Evolutionary conservation across 2,113 vertebrate species (phyloP).

Genomic region (Neomonachus schauinslandi): DNA sequence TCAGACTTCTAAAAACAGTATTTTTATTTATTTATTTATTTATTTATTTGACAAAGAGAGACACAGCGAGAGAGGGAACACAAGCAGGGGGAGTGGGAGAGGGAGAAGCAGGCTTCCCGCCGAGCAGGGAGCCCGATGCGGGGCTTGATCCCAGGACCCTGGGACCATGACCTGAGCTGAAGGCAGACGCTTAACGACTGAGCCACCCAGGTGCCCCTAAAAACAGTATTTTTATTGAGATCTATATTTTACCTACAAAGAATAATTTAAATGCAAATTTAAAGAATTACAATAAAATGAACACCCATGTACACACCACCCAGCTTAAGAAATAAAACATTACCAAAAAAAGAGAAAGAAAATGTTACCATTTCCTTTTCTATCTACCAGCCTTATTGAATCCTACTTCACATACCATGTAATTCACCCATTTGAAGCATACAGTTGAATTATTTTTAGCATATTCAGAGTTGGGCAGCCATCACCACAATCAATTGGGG

Average conservation of each 20-base stretch:
- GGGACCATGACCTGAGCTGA: no score
- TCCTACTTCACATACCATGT: neutral
- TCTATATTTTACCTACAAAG: neutral
- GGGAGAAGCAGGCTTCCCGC: no score
- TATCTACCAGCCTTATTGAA: neutral
- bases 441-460: neutral
- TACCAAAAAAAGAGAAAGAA: neutral
- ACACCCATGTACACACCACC: neutral
- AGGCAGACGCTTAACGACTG: no score
- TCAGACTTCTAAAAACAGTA: neutral
- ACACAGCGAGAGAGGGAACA: no score
- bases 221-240: neutral
- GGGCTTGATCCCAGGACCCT: no score
- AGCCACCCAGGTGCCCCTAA: neutral
- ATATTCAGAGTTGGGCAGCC: neutral
- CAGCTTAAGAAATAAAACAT: neutral
- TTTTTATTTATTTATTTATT: neutral
- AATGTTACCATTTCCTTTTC: neutral
- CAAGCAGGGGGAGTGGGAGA: no score
- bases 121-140: no score
- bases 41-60: no score
- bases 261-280: constrained; percentile 6
- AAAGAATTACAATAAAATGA: constrained; percentile 18
- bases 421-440: neutral
- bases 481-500: neutral